Percentiles rank a stretch among this genome's conserved stretches.
Conservation (phyloP, 2,888 invertebrate species). For the Drosophila hamatofila region DNA sequence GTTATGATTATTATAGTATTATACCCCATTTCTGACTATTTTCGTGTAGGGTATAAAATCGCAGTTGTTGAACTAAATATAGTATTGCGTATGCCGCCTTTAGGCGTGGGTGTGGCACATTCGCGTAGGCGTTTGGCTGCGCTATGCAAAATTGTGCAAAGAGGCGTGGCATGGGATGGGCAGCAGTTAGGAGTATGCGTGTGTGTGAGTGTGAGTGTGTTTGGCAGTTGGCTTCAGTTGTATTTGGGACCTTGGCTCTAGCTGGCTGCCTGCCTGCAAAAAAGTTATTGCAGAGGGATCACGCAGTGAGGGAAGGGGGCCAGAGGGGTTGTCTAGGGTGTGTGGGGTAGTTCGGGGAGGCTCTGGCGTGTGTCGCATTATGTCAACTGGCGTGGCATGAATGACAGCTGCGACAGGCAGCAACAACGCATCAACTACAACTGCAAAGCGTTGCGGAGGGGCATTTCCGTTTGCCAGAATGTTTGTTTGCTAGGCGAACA, state of each 20-base stretch:
- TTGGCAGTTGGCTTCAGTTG: slow-evolving; percentile 31
- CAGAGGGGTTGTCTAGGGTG: background rate
- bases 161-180: background rate
- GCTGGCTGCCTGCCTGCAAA: slow-evolving; percentile 20
- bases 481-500: slow-evolving; percentile 36
- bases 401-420: slow-evolving; percentile 67
- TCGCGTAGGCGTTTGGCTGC: slow-evolving; percentile 13
- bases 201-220: background rate
- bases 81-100: slow-evolving; percentile 36
- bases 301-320: background rate
- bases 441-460: slow-evolving; percentile 24
- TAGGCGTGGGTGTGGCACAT: slow-evolving; percentile 18
- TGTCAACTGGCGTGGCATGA: slow-evolving; percentile 75
- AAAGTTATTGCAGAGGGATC: slow-evolving; percentile 26
- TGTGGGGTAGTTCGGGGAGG: background rate
- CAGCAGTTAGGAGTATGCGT: background rate
- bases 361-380: slow-evolving; percentile 66
- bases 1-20: too few relatives aligned
- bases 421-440: slow-evolving; percentile 39
- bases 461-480: slow-evolving; percentile 45
- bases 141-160: slow-evolving; percentile 17
- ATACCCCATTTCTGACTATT: background rate
- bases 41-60: slow-evolving; percentile 23
- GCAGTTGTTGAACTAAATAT: slow-evolving; percentile 43
- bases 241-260: slow-evolving; percentile 27